Evolutionary conservation across 2,797 vertebrate species (phyloP).

Genomic region (Channallabes apus): DNA sequence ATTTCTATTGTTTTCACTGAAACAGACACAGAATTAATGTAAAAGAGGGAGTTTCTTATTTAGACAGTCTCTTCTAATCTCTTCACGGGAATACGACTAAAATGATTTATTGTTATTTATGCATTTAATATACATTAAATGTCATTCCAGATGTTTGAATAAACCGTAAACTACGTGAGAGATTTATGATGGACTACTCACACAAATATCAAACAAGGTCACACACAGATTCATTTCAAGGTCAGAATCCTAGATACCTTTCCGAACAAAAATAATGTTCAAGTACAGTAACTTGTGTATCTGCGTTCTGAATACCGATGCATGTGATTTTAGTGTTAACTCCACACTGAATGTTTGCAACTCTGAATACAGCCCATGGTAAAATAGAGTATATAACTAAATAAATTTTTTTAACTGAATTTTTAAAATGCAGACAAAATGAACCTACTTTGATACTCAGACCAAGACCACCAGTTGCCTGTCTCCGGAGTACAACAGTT

Average conservation of each 20-base stretch:
- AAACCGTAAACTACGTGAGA: not conserved
- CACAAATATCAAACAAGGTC: not conserved
- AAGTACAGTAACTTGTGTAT: not conserved
- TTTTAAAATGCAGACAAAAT: slow-evolving; percentile 26
- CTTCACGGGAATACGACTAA: not conserved
- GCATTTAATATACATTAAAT: not conserved
- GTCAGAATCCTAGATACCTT: not conserved
- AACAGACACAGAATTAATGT: too few species aligned
- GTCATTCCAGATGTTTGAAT: not conserved
- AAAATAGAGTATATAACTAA: not conserved
- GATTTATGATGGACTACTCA: not conserved
- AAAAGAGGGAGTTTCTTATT: not conserved
- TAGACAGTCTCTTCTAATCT: not conserved
- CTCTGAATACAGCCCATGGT: not conserved
- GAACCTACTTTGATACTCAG: slow-evolving; percentile 93
- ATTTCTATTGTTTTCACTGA: too few species aligned
- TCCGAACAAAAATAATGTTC: not conserved
- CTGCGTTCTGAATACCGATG: not conserved
- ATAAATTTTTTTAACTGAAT: not conserved
- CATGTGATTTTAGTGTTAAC: not conserved
- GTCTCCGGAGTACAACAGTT: slow-evolving; percentile 92
- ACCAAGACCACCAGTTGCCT: slow-evolving; percentile 88
- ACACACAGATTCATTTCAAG: not conserved
- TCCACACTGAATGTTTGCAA: not conserved
- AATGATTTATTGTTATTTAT: not conserved